Evolutionary conservation across 2,113 vertebrate genomes (phyloP).

Genomic region (Eudorcas thomsonii): DNA sequence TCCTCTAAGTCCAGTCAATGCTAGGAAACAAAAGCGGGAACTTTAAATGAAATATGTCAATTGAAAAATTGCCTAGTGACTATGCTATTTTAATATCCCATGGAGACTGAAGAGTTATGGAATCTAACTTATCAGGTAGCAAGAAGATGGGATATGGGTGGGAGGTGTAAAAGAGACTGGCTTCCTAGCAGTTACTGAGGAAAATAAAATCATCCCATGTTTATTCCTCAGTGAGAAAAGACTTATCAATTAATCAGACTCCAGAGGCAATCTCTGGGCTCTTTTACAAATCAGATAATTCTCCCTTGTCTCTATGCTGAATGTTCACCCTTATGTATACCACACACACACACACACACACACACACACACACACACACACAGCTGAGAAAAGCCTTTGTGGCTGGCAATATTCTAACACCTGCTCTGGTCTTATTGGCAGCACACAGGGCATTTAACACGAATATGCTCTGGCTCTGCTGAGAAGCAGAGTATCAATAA

Average conservation of each 20-base stretch:
- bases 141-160: background rate
- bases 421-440: background rate
- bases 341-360: accelerated
- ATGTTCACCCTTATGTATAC: background rate
- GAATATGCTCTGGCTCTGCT: background rate
- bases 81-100: background rate
- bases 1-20: background rate
- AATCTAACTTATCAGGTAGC: background rate
- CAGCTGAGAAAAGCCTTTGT: background rate
- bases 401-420: background rate
- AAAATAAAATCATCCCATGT: background rate
- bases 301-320: background rate
- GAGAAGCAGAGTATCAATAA: background rate
- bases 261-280: background rate
- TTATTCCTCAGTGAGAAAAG: background rate
- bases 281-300: background rate
- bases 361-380: background rate
- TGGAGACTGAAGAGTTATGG: background rate
- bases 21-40: background rate
- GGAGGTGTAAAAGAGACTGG: background rate
- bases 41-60: background rate
- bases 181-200: background rate
- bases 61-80: background rate
- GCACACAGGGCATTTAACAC: background rate
- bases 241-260: background rate